Evolutionary conservation across 2,888 invertebrate species (phyloP).

Genomic region (Meandrusa payeni): DNA sequence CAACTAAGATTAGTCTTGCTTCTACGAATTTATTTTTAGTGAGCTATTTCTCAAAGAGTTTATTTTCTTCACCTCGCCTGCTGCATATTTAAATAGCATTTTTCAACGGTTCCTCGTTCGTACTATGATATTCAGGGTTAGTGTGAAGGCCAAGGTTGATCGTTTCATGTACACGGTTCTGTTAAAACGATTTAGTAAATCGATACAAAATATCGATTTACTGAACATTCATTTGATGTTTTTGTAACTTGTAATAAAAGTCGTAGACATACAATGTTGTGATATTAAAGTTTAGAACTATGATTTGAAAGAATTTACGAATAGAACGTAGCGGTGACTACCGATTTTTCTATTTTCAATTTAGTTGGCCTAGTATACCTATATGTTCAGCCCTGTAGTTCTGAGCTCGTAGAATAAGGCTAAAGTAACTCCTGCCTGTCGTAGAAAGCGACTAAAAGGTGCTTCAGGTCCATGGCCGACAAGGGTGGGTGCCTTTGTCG

Average conservation of each 20-base stretch:
- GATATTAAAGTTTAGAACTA: conserved; percentile 4
- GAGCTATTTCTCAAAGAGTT: conserved; percentile 17
- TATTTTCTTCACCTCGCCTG: conserved; percentile 20
- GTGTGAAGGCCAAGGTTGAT: conserved; percentile 23
- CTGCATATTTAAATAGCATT: conserved; percentile 23
- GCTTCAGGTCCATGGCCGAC: too few relatives aligned
- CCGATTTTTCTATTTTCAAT: conserved; percentile 14
- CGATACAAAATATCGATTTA: too few relatives aligned
- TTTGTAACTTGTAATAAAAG: too few relatives aligned
- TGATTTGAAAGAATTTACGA: conserved; percentile 4
- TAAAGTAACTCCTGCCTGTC: too few relatives aligned
- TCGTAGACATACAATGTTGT: too few relatives aligned
- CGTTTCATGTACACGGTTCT: conserved; percentile 5
- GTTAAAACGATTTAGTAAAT: background rate
- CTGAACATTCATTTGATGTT: too few relatives aligned
- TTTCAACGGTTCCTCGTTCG: conserved; percentile 15
- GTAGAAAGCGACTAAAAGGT: too few relatives aligned
- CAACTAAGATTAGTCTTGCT: background rate
- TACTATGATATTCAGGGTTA: conserved; percentile 23
- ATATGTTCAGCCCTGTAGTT: too few relatives aligned
- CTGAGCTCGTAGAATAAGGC: too few relatives aligned
- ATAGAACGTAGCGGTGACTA: conserved; percentile 6
- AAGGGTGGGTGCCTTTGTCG: too few relatives aligned
- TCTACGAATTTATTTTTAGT: conserved; percentile 15
- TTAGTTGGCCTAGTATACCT: conserved; percentile 11